Percentiles rank a stretch among this genome's conserved stretches.
phyloP scores from a whole-genome alignment of 2,888 invertebrate species.

The Nymphalis polychloros region DNA sequence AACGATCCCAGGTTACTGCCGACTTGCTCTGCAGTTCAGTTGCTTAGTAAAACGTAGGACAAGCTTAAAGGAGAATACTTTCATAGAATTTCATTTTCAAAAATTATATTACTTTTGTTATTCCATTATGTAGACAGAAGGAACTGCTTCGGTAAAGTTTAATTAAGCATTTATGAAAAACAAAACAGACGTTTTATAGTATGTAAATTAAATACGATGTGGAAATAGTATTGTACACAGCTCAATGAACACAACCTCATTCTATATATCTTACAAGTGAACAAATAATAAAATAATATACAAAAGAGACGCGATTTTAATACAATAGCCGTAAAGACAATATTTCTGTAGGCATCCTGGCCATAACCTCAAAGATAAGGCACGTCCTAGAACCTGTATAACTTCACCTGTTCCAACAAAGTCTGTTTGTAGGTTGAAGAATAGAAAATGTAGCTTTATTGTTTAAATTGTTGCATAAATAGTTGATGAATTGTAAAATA shows the following conservation, averaged over 20 bases:
- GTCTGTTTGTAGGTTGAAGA: neutral
- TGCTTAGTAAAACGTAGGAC: no score
- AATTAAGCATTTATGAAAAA: no score
- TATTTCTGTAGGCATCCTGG: neutral
- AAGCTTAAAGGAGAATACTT: no score
- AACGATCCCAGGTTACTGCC: no score
- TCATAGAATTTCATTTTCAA: no score
- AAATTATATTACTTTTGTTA: no score
- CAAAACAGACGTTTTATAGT: neutral
- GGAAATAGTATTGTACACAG: neutral
- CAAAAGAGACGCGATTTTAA: no score
- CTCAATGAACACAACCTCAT: slow-evolving; percentile 7
- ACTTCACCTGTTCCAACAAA: slow-evolving; percentile 7
- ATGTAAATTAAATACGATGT: neutral
- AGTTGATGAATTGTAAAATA: neutral
- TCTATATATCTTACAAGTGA: slow-evolving; percentile 1
- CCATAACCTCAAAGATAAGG: neutral
- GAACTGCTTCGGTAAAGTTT: no score
- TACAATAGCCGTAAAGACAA: neutral
- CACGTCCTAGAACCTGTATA: neutral
- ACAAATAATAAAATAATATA: slow-evolving; percentile 1
- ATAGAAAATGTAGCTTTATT: neutral
- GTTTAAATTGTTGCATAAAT: neutral
- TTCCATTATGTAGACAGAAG: no score
- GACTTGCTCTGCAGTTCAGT: no score